These are phyloP conservation scores for Catamblyrhynchus diadema DNA, from an alignment of 2,797 vertebrate genomes.

Conservation along the genomic window DNA sequence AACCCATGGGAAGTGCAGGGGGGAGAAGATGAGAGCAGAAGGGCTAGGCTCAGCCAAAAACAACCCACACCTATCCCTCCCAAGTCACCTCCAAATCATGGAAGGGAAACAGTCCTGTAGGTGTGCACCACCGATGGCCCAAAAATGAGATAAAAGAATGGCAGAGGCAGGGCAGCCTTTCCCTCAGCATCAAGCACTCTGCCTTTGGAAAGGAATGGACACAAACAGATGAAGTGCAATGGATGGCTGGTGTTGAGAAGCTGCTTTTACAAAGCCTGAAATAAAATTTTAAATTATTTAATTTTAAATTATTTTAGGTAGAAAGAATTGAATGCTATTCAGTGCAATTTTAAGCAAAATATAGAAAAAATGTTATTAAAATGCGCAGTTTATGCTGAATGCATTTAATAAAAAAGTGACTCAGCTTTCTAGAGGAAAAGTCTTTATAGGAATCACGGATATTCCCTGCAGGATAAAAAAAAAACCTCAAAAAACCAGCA, in stretches of 20 bases:
- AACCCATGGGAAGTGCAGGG: neutral
- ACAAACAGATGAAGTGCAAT: neutral
- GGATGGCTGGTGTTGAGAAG: neutral
- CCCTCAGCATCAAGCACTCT: neutral
- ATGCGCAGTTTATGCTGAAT: neutral
- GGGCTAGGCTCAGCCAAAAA: neutral
- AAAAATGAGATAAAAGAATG: neutral
- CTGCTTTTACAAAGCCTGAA: neutral
- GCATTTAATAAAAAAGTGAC: neutral
- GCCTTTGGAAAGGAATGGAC: neutral
- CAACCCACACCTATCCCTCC: neutral
- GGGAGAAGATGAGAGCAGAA: neutral
- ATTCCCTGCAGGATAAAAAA: neutral
- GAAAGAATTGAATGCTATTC: neutral
- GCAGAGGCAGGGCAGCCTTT: neutral
- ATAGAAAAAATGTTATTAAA: neutral
- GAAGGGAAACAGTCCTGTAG: neutral
- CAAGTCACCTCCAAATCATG: neutral
- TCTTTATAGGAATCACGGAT: neutral
- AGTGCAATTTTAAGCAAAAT: neutral
- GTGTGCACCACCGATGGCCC: neutral
- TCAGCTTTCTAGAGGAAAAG: neutral
- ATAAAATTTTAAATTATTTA: neutral
- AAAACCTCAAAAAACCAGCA: neutral
- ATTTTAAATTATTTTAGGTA: neutral